Evolutionary conservation across 2,888 invertebrate genomes (phyloP).

Genomic region (Clistopyga incitator): DNA sequence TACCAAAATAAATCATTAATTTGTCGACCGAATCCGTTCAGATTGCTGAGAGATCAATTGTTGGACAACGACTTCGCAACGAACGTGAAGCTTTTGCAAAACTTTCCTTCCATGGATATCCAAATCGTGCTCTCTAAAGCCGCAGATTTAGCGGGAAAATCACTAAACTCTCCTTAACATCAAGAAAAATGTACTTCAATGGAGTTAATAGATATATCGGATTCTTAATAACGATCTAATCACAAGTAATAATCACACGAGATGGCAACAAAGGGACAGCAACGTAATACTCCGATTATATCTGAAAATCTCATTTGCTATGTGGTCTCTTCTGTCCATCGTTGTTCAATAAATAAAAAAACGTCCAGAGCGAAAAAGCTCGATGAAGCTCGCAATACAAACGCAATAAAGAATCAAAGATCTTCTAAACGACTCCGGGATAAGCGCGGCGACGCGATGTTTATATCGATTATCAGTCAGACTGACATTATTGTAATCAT

Average conservation of each 20-base stretch:
- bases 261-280: slow-evolving; percentile 16
- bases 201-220: slow-evolving; percentile 11
- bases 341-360: slow-evolving; percentile 32
- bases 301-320: background rate
- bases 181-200: slow-evolving; percentile 5
- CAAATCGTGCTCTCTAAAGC: slow-evolving; percentile 93
- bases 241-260: slow-evolving; percentile 29
- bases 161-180: slow-evolving; percentile 74
- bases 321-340: slow-evolving; percentile 29
- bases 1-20: background rate
- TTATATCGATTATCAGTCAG: slow-evolving; percentile 46
- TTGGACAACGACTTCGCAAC: slow-evolving; percentile 95
- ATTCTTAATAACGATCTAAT: slow-evolving; percentile 29
- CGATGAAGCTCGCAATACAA: slow-evolving; percentile 54
- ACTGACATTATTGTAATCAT: slow-evolving; percentile 58
- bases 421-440: slow-evolving; percentile 46
- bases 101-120: slow-evolving; percentile 95
- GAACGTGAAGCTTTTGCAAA: slow-evolving; percentile 95
- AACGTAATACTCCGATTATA: slow-evolving; percentile 19
- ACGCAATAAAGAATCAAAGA: slow-evolving; percentile 66
- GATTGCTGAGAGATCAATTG: slow-evolving; percentile 93
- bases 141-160: slow-evolving; percentile 86
- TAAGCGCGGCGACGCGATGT: slow-evolving; percentile 40
- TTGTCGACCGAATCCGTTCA: slow-evolving; percentile 82
- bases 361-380: slow-evolving; percentile 58